phyloP scores from a whole-genome alignment of 2,888 invertebrate species.

The Acholoe squamosa region DNA sequence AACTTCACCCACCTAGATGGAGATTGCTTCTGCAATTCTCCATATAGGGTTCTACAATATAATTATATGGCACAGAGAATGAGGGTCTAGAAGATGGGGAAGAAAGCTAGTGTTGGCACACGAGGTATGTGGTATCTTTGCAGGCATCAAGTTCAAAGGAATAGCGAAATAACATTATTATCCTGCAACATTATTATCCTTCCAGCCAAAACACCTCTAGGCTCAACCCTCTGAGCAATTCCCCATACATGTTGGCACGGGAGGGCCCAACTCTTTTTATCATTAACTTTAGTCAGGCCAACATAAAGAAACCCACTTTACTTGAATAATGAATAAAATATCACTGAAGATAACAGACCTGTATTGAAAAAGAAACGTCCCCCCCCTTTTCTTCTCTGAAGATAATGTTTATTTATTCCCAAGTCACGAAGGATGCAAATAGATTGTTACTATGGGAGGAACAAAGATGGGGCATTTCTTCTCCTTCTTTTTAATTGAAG shows the following conservation, averaged over 20 bases:
- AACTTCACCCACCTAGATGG: too few relatives aligned
- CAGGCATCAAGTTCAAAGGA: conserved; percentile 8
- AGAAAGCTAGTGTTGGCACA: not conserved
- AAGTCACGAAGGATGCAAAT: not conserved
- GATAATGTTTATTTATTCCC: not conserved
- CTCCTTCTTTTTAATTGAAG: not conserved
- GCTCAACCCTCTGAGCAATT: not conserved
- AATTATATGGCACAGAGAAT: too few relatives aligned
- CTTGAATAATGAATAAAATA: not conserved
- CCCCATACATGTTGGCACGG: not conserved
- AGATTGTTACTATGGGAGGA: not conserved
- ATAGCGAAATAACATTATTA: not conserved
- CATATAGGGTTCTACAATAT: too few relatives aligned
- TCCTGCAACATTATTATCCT: too few relatives aligned
- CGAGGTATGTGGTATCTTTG: not conserved
- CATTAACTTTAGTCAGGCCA: not conserved
- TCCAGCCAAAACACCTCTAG: not conserved
- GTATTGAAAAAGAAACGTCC: not conserved
- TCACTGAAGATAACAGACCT: not conserved
- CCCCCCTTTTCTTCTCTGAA: too few relatives aligned
- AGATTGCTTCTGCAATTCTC: too few relatives aligned
- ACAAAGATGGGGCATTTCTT: not conserved
- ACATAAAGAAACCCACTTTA: not conserved
- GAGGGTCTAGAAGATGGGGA: too few relatives aligned
- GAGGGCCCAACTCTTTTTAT: not conserved